phyloP scores from a whole-genome alignment of 2,113 vertebrate genomes.

The Notechis scutatus region DNA sequence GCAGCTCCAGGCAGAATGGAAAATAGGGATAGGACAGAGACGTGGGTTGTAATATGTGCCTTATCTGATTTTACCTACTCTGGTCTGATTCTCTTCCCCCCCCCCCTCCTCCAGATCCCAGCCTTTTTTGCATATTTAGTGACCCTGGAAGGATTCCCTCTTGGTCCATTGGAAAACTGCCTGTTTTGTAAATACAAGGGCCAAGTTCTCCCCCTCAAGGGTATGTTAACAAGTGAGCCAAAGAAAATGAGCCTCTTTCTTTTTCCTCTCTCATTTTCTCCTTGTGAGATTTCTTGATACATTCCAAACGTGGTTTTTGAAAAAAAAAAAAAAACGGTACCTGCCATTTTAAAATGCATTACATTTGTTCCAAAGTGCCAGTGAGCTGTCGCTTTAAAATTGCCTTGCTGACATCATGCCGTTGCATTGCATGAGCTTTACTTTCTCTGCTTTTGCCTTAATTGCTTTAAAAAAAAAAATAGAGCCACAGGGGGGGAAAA shows the following conservation, averaged over 20 bases:
- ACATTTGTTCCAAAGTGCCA: not conserved
- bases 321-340: not conserved
- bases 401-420: not conserved
- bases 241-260: not conserved
- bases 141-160: not conserved
- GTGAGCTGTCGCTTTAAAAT: not conserved
- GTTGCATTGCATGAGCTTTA: not conserved
- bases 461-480: not conserved
- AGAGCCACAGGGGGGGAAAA: not conserved
- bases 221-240: slow-evolving; percentile 34
- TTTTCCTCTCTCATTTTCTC: not conserved
- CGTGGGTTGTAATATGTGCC: not conserved
- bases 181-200: slow-evolving; percentile 1
- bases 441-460: not conserved
- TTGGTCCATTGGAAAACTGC: not conserved
- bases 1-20: not conserved
- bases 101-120: too few relatives aligned
- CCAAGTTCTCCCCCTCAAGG: not conserved
- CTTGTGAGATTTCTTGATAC: not conserved
- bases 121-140: not conserved
- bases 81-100: too few relatives aligned
- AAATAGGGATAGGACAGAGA: not conserved
- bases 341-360: not conserved
- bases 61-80: not conserved
- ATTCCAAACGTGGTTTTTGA: accelerated